Evolutionary conservation across 2,888 invertebrate genomes (phyloP).

Genomic region (Acrobasis repandana): DNA sequence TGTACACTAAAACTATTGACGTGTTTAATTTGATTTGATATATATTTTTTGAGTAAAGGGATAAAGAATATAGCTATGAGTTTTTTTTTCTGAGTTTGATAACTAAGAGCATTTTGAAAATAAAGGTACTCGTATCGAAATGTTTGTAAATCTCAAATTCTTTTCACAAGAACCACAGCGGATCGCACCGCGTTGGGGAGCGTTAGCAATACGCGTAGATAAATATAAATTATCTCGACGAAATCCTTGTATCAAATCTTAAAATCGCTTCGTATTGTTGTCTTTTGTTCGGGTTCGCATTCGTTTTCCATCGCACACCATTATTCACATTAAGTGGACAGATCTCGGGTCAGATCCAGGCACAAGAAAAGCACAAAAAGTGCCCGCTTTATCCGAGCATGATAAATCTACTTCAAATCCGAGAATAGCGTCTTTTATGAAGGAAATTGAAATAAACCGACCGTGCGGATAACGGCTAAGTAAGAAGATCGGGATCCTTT

Average conservation of each 20-base stretch:
- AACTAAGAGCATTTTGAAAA: not conserved
- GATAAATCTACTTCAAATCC: conserved; percentile 84
- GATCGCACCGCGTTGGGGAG: not conserved
- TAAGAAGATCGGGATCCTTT: conserved; percentile 80
- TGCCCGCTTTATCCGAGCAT: conserved; percentile 83
- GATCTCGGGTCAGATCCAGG: conserved; percentile 83
- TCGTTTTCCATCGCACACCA: conserved; percentile 83
- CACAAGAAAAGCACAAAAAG: conserved; percentile 83
- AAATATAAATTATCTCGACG: conserved; percentile 56
- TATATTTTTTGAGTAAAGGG: too few species aligned
- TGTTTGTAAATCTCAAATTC: not conserved
- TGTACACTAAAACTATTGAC: too few species aligned
- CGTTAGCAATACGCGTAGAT: conserved; percentile 9
- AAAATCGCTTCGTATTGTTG: conserved; percentile 80
- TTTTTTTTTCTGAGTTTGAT: too few species aligned
- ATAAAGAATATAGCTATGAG: too few species aligned
- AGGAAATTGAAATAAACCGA: conserved; percentile 84
- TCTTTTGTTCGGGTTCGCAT: conserved; percentile 80
- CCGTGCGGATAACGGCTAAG: conserved; percentile 83
- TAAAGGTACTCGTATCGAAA: not conserved
- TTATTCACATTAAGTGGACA: conserved; percentile 84
- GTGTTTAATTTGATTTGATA: too few species aligned
- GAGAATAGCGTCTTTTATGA: conserved; percentile 83
- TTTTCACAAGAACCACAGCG: not conserved
- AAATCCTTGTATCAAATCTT: conserved; percentile 79